Conservation (phyloP, 2,797 vertebrate genomes). For the Hippoglossus hippoglossus region DNA sequence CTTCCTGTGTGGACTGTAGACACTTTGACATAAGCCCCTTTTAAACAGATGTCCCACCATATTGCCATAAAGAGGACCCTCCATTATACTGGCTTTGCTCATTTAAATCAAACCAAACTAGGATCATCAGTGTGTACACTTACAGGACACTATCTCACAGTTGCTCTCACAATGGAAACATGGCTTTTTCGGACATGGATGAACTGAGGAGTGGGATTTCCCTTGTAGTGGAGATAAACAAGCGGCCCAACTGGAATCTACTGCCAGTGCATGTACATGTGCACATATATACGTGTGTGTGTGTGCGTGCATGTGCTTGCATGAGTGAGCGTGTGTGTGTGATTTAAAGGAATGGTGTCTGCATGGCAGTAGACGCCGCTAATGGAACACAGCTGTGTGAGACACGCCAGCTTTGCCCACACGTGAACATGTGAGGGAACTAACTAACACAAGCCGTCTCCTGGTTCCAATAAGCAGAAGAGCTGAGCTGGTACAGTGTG, state of each 20-base stretch:
- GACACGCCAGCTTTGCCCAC: constrained; percentile 74
- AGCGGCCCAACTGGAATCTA: constrained; percentile 49
- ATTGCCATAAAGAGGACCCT: not conserved
- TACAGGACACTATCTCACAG: constrained; percentile 2
- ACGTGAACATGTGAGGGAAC: constrained; percentile 63
- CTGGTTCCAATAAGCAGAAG: constrained; percentile 75
- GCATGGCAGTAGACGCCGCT: constrained; percentile 76
- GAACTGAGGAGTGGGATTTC: constrained; percentile 37
- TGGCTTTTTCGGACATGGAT: constrained; percentile 36
- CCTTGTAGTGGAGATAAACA: constrained; percentile 51
- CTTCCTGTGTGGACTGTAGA: constrained; percentile 13
- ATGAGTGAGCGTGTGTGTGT: constrained; percentile 17
- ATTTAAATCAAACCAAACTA: not conserved
- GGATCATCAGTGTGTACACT: not conserved
- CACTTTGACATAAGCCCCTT: constrained; percentile 1
- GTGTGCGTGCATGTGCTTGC: constrained; percentile 19
- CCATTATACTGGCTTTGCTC: not conserved
- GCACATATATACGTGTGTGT: not conserved
- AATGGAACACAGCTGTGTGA: constrained; percentile 82
- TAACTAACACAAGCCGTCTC: constrained; percentile 46
- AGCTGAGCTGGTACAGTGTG: constrained; percentile 63
- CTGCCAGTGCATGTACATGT: constrained; percentile 22
- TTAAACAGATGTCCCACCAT: not conserved
- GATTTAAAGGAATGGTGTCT: constrained; percentile 54
- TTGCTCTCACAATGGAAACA: constrained; percentile 40